A percentile compares a stretch with the other conserved stretches of the same genome.
Evolutionary conservation across 2,113 vertebrate species (phyloP).

Genomic region (Junco hyemalis): DNA sequence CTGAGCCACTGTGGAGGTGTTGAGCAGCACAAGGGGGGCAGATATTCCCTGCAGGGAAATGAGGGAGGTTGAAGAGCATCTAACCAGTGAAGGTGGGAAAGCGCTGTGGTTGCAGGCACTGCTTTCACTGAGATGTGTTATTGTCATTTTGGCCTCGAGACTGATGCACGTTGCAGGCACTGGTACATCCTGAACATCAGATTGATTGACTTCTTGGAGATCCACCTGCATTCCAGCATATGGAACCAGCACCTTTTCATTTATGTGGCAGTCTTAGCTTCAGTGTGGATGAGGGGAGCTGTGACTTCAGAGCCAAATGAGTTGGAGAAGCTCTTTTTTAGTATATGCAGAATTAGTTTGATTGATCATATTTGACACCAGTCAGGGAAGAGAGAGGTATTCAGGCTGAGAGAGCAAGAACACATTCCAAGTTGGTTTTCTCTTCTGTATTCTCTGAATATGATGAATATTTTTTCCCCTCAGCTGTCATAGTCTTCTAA

Average conservation of each 20-base stretch:
- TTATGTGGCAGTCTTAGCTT: neutral
- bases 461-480: conserved; percentile 22
- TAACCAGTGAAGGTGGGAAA: neutral
- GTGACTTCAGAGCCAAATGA: neutral
- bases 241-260: neutral
- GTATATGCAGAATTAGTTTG: conserved; percentile 43
- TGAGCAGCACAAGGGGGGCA: neutral
- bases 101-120: neutral
- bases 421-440: conserved; percentile 33
- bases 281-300: neutral
- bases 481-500: conserved; percentile 34
- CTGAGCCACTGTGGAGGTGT: neutral
- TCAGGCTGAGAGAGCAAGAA: conserved; percentile 31
- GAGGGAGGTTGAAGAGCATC: neutral
- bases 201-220: neutral
- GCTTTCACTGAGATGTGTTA: neutral
- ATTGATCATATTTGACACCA: conserved; percentile 46
- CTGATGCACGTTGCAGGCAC: neutral
- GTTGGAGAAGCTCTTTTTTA: conserved; percentile 1
- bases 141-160: neutral
- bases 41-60: neutral
- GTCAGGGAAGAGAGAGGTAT: conserved; percentile 10
- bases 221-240: neutral
- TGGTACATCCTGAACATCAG: neutral
- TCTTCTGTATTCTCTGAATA: neutral